A percentile compares a stretch with the other conserved stretches of the same genome.
Conservation (phyloP, 2,888 invertebrate species). For the Phania funesta region DNA sequence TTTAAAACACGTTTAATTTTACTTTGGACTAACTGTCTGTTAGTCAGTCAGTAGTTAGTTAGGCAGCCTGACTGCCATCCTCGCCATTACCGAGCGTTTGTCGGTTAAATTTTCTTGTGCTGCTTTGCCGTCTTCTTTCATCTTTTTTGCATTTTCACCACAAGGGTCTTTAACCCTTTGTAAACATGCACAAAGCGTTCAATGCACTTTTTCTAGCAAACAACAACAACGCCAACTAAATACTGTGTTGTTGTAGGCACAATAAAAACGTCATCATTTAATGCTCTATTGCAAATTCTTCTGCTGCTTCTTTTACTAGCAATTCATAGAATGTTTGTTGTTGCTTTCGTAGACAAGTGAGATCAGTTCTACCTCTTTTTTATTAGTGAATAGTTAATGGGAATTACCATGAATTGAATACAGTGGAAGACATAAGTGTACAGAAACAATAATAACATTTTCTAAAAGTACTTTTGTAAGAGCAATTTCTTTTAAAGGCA, state of each 20-base stretch:
- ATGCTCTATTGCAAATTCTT: conserved; percentile 56
- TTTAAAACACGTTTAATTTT: conserved; percentile 60
- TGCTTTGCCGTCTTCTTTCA: conserved; percentile 5
- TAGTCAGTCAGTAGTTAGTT: background rate
- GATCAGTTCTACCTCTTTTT: conserved; percentile 36
- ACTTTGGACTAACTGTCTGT: background rate
- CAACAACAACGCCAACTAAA: conserved; percentile 39
- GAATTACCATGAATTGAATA: conserved; percentile 7
- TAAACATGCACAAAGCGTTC: conserved; percentile 71
- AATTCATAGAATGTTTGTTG: background rate
- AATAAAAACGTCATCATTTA: conserved; percentile 67
- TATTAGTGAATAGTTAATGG: background rate
- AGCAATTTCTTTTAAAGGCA: background rate
- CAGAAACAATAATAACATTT: background rate
- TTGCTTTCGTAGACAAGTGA: conserved; percentile 8
- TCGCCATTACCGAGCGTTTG: background rate
- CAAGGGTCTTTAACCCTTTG: conserved; percentile 78
- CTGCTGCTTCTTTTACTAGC: conserved; percentile 19
- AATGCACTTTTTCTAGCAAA: conserved; percentile 66
- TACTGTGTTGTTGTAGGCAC: conserved; percentile 45
- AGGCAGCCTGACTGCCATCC: background rate
- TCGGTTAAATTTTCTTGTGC: conserved; percentile 12
- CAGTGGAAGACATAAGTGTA: background rate
- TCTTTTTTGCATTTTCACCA: conserved; percentile 42
- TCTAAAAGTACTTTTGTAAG: background rate